Percentiles rank a stretch among this genome's conserved stretches.
phyloP scores from a whole-genome alignment of 2,797 vertebrate genomes.

The Pseudochirops corinnae region DNA sequence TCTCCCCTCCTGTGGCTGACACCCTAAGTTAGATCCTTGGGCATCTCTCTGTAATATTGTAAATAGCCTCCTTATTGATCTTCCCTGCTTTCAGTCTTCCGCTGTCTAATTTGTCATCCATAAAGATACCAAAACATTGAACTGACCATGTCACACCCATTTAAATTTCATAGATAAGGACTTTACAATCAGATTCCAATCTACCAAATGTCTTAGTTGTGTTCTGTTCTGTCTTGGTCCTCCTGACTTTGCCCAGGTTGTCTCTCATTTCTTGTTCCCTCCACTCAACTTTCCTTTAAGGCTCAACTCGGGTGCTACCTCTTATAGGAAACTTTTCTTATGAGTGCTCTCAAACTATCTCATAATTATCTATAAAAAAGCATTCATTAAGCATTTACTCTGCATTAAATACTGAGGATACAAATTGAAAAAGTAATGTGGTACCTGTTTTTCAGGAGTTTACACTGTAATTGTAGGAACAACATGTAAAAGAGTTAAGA shows the following conservation, averaged over 20 bases:
- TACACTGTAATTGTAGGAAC: background rate
- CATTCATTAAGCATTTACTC: background rate
- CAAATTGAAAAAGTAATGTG: background rate
- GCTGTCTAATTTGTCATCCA: background rate
- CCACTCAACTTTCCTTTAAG: background rate
- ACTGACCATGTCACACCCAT: background rate
- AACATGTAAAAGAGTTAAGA: background rate
- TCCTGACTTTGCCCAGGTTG: background rate
- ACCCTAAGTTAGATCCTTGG: background rate
- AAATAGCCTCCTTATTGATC: background rate
- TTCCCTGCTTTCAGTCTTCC: background rate
- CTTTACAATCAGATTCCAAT: background rate
- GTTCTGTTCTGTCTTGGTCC: background rate
- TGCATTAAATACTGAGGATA: background rate
- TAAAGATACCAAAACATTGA: background rate
- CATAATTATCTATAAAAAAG: background rate
- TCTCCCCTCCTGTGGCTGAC: background rate
- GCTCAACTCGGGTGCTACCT: background rate
- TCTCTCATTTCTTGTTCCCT: background rate
- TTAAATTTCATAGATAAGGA: background rate
- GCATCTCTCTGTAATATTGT: background rate
- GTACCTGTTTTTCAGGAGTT: background rate
- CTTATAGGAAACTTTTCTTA: background rate
- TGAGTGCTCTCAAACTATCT: background rate
- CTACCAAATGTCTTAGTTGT: background rate